Base-by-base conservation (phyloP, 35 echinoderm and acorn worm species). In the Apostichopus japonicus region DNA sequence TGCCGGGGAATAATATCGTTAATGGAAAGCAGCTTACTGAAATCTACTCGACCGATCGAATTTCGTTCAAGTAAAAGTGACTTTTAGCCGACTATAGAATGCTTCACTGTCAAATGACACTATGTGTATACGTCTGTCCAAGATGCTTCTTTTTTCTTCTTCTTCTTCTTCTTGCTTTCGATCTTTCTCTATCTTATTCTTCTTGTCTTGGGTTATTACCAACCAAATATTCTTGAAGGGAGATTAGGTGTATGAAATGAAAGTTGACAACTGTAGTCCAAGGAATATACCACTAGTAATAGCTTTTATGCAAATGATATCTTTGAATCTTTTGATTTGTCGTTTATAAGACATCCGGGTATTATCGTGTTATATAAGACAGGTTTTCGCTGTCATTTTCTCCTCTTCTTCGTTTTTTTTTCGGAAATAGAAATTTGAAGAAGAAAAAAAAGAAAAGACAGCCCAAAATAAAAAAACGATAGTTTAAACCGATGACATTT, bases 241-340 rank as follows among this genome's bases (percentile, higher is more conserved):
- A 84, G 81, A 84, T 84, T 84, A 84, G 81, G 56, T 8, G n/a
- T 84, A 84, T 84, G 81, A 84, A 84, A 84, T 84, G 81, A 57
- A 84, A 54, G 56, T 55, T 84, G 54, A 58, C 54, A 55, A 57
- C 16, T 58, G 21, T 15, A 84, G 53, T 53, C 81, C 51, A 23
- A 58, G 15, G 54, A 84, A 84, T 84, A 84, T 57, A 58, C 54
- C 81, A 15, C 6, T 23, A 55, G 81, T 84, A 84, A 84, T 84
- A 58, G 81, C 21, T 58, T 84, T 84, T 84, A 84, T 84, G 81
- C 81, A 84, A 84, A 84, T 84, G 54, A 84, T 75, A 75, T 75
- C 71, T 75, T n/a, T 75, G 5, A 75, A 7, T 75, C 16, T 75
- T 8, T 2, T 61, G 57, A 10, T 10, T 10, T 61, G 57, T 61